These are phyloP conservation scores for Thecocarcelia acutangulata DNA, from an alignment of 2,888 invertebrate species.

Conservation along the genomic window DNA sequence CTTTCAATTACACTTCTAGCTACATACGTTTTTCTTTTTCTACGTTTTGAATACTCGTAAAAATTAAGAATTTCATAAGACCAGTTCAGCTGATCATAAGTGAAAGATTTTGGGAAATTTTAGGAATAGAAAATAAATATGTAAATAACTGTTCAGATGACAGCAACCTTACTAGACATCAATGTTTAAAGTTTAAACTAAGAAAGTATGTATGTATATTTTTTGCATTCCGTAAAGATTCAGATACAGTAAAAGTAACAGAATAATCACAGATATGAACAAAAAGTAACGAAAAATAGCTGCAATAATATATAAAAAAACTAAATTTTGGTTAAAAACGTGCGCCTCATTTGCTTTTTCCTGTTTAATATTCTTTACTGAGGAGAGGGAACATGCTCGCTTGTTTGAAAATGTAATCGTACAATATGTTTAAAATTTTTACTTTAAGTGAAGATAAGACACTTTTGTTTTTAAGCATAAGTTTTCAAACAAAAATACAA, in stretches of 20 bases:
- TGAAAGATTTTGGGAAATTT: no score
- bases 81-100: no score
- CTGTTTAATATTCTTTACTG: not conserved
- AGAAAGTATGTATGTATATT: not conserved
- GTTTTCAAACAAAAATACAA: no score
- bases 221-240: slow-evolving; percentile 1
- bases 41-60: not conserved
- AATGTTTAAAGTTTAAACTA: not conserved
- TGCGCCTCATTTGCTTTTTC: slow-evolving; percentile 29
- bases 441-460: no score
- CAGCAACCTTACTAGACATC: not conserved
- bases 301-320: slow-evolving; percentile 21
- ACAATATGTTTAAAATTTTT: no score
- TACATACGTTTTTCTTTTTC: not conserved
- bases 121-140: no score
- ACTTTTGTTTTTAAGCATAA: no score
- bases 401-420: no score
- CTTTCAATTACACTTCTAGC: not conserved
- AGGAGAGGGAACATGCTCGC: not conserved
- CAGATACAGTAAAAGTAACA: slow-evolving; percentile 8
- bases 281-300: slow-evolving; percentile 17
- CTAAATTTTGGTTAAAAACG: slow-evolving; percentile 17
- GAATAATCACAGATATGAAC: slow-evolving; percentile 53
- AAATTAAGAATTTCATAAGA: not conserved
- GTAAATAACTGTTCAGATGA: not conserved